Conservation (phyloP, 1,140 invertebrate species). For the Apis florea region DNA sequence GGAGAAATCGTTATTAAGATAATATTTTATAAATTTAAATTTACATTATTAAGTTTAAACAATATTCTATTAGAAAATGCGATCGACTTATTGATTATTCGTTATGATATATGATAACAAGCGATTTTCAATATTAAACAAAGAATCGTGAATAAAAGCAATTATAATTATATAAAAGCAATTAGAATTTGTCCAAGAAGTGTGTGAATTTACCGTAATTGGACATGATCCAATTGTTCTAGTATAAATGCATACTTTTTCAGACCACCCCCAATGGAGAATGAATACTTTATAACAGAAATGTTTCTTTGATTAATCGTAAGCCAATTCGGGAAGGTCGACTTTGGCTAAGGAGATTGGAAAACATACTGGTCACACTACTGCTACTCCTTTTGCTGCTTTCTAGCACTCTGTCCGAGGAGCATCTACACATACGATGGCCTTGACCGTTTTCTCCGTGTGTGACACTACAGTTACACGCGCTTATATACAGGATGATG, state of each 20-base stretch:
- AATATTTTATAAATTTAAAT: no score
- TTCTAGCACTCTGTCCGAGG: conserved; percentile 31
- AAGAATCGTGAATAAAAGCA: neutral
- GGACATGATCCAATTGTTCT: conserved; percentile 13
- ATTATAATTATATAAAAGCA: neutral
- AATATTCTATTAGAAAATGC: no score
- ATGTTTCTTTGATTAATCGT: neutral
- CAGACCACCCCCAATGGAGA: conserved; percentile 1
- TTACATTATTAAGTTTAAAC: no score
- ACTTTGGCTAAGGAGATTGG: conserved; percentile 37
- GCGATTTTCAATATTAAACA: no score
- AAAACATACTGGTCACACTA: conserved; percentile 26
- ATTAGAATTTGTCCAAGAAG: conserved; percentile 14
- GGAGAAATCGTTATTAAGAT: no score
- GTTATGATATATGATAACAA: no score
- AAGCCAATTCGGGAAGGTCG: conserved; percentile 33
- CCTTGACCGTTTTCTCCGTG: conserved; percentile 66
- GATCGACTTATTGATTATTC: no score
- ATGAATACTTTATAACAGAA: conserved; percentile 1
- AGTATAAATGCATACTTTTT: conserved; percentile 9
- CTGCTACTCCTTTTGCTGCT: conserved; percentile 31
- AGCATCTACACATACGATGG: conserved; percentile 50
- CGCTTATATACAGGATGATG: conserved; percentile 1
- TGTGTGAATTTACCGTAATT: conserved; percentile 55
- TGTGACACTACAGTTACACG: conserved; percentile 41